Percentiles rank a stretch among this genome's conserved stretches.
These are phyloP conservation scores for Gadus macrocephalus DNA, from an alignment of 2,113 vertebrate species.

Conservation along the genomic window DNA sequence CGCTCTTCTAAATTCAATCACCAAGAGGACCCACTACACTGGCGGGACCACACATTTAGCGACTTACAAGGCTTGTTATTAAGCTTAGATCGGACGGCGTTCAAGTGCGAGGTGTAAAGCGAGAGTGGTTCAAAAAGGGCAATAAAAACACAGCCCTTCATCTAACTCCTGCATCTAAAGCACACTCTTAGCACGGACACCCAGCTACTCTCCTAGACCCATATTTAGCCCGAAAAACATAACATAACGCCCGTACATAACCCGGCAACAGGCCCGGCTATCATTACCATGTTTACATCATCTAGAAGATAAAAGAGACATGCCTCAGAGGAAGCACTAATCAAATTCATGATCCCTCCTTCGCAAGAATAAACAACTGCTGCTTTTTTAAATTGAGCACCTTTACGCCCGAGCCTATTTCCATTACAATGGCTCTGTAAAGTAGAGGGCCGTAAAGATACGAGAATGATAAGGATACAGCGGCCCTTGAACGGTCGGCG, in stretches of 20 bases:
- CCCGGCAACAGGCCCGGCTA: not conserved
- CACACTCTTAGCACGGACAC: not conserved
- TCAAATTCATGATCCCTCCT: conserved; percentile 1
- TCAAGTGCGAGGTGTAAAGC: not conserved
- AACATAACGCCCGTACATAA: no score
- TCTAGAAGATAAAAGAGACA: not conserved
- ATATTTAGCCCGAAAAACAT: no score
- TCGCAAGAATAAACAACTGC: conserved; percentile 1
- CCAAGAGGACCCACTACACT: not conserved
- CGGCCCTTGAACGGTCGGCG: not conserved
- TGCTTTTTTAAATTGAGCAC: conserved; percentile 18
- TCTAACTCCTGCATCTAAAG: not conserved
- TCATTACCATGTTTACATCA: not conserved
- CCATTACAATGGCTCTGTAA: conserved; percentile 23
- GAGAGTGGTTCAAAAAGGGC: not conserved
- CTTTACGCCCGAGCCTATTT: not conserved
- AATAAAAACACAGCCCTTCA: not conserved
- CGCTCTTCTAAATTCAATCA: not conserved
- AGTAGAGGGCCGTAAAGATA: conserved; percentile 6
- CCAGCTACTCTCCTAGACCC: no score
- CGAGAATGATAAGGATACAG: not conserved
- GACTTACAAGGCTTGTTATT: not conserved
- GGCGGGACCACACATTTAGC: not conserved
- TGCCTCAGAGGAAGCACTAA: not conserved
- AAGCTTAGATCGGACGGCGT: not conserved